Base-by-base conservation (phyloP, 2,797 vertebrate genomes). In the Saxicola maurus region DNA sequence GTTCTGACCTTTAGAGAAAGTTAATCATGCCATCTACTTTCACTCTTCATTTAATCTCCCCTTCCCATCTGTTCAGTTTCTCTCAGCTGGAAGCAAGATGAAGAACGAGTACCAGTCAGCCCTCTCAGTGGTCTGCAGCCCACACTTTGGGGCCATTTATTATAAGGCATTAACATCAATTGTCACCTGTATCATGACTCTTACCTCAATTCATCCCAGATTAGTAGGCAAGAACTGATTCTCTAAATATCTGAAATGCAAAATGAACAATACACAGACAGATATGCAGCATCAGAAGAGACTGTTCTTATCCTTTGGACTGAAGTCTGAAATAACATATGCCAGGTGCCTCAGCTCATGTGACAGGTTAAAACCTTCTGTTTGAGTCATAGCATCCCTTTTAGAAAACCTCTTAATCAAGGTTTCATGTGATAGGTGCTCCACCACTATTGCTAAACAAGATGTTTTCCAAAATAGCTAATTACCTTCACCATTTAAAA, bases 1-100 rank as follows among this genome's bases (percentile, higher is more conserved):
- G 86, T 94, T 95, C 86, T 95, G 92, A 95, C 94, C 92, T 92
- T 95, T 95, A 73, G 67, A 94, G 83, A 93, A 95, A 94, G 94
- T 94, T 93, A 93, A 95, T 95, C 92, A 93, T 87, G 83, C 87
- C 74, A 76, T 93, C 87, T 91, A 90, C 86, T 92, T 95, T 95
- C 92, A 91, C 71, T 95, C 89, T 87, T 95, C 92, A 95, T 94
- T 95, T 95, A 93, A 89, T 94, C 95, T 95, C 90, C 64, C 64
- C 67, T 87, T 95, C 67, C 92, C 89, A 93, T 94, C 91, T 95
- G 94, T 95, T 95, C 94, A 57, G 68, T 85, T 91, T 94, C 59
- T 92, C 92, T 91, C 92, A 92, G 74, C 92, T 94, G 86, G 90
- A 95, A 93, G 86, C 67, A 95, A 87, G 85, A 91, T 92, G 94